Evolutionary conservation across 2,797 vertebrate species (phyloP).

Genomic region (Clarias fuscus): DNA sequence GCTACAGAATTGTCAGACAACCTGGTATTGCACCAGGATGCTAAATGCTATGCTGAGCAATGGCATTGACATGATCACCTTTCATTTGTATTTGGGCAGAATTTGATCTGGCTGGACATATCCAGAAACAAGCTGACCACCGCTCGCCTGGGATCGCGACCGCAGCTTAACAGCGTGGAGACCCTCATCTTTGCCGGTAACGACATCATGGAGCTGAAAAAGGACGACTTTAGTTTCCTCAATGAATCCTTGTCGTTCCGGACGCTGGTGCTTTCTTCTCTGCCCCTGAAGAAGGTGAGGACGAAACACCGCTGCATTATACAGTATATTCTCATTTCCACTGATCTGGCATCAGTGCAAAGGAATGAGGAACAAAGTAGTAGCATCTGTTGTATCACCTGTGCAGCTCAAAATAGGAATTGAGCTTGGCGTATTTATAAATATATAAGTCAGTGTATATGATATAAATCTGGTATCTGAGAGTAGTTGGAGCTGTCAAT

Average conservation of each 20-base stretch:
- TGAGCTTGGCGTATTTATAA: neutral
- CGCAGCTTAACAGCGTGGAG: constrained; percentile 79
- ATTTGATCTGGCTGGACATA: constrained; percentile 81
- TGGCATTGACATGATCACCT: neutral
- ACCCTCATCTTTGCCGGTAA: constrained; percentile 79
- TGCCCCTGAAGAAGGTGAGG: constrained; percentile 82
- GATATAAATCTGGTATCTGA: neutral
- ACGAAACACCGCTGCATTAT: neutral
- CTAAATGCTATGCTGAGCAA: neutral
- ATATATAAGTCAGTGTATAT: too few species aligned
- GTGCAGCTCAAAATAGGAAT: neutral
- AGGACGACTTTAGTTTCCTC: constrained; percentile 83
- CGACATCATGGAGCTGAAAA: constrained; percentile 72
- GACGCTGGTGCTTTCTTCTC: constrained; percentile 80
- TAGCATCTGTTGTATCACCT: neutral
- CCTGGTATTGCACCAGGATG: neutral
- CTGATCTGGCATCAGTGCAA: neutral
- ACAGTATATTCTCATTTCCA: neutral
- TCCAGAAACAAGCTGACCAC: constrained; percentile 83
- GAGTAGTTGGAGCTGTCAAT: neutral
- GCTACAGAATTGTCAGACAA: neutral
- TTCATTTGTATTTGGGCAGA: constrained; percentile 69
- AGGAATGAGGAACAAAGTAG: constrained; percentile 26
- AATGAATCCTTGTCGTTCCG: constrained; percentile 71
- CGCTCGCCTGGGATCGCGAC: constrained; percentile 75